Base-by-base conservation (phyloP, 2,113 vertebrate species). In the Perca schrenkii region DNA sequence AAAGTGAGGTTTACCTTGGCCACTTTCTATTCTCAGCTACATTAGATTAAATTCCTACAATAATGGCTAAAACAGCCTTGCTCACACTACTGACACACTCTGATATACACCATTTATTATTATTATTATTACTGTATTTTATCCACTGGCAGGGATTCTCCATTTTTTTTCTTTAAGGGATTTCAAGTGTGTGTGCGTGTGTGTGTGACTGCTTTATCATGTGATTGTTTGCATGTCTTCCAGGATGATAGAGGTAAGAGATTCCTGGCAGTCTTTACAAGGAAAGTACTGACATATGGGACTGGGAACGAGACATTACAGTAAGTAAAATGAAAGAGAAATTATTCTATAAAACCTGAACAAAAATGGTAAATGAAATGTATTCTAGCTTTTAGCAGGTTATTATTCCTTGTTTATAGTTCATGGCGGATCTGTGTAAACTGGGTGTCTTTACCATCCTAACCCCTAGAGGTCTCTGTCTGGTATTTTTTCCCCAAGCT, bases 381-480 rank as follows among this genome's bases (percentile, higher is more conserved):
- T 3, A 53, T n/a, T 76, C 19, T 3, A 6, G 19, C n/a, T 82
- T 77, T 62, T 8, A 58, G 17, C 25, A 34, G n/a, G 8, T 21
- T 61, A 7, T 64, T 8, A 80, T 40, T 36, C 12, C 8, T 76
- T 70, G 6, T 34, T 50, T 46, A 31, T 15, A 36, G 50, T 40
- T 72, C 40, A 67, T 57, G 10, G 28, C 8, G 36, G 3, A 31
- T 31, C 36, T 46, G 46, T 40, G 46, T 25, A 4, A 66, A 40
- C 40, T 56, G 53, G 25, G 10, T 77, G 73, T 79, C 25, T 82
- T 89, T 82, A 82, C 79, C n/a, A 68, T 36, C 25, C 36, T 54
- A 71, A 53, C 91, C 92, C 71, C 90, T 83, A 87, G 93, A 89
- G 84, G 89, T 87, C 87, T 88, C 88, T 76, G 50, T 88, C 64